phyloP scores from a whole-genome alignment of 2,797 vertebrate genomes.

The Otus scops region DNA sequence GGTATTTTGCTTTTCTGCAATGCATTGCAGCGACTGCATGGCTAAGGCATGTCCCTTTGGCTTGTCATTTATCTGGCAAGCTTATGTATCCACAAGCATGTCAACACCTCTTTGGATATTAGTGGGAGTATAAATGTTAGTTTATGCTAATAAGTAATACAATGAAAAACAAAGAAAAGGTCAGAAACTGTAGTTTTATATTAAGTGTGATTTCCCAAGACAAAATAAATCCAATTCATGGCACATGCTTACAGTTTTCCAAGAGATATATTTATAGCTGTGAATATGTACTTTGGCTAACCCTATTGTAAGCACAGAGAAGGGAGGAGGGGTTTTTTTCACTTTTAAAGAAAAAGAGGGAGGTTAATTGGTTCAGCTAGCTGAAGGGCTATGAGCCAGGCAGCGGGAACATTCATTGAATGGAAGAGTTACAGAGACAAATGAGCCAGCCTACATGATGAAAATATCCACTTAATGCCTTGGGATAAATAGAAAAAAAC shows the following conservation, averaged over 20 bases:
- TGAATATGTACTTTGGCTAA: constrained; percentile 62
- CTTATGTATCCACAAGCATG: neutral
- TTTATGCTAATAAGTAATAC: constrained; percentile 51
- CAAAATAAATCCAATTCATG: constrained; percentile 6
- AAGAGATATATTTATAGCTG: constrained; percentile 54
- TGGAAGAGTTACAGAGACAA: constrained; percentile 47
- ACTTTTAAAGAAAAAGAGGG: constrained; percentile 42
- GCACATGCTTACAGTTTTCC: constrained; percentile 14
- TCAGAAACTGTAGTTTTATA: constrained; percentile 43
- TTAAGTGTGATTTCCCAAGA: constrained; percentile 42
- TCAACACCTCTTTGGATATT: constrained; percentile 12
- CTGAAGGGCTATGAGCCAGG: constrained; percentile 40
- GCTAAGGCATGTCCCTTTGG: neutral
- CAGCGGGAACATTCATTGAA: neutral
- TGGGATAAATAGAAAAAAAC: neutral
- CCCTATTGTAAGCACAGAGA: constrained; percentile 13
- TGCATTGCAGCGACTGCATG: neutral
- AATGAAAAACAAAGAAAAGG: constrained; percentile 46
- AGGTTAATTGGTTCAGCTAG: constrained; percentile 69
- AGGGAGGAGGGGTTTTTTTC: neutral
- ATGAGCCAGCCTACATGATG: constrained; percentile 5
- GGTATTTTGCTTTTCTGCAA: constrained; percentile 3
- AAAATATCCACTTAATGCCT: constrained; percentile 25
- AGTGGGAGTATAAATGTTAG: constrained; percentile 21
- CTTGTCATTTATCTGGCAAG: neutral